Evolutionary conservation across 2,888 invertebrate species (phyloP).

Genomic region (Trissoscelio sp.): DNA sequence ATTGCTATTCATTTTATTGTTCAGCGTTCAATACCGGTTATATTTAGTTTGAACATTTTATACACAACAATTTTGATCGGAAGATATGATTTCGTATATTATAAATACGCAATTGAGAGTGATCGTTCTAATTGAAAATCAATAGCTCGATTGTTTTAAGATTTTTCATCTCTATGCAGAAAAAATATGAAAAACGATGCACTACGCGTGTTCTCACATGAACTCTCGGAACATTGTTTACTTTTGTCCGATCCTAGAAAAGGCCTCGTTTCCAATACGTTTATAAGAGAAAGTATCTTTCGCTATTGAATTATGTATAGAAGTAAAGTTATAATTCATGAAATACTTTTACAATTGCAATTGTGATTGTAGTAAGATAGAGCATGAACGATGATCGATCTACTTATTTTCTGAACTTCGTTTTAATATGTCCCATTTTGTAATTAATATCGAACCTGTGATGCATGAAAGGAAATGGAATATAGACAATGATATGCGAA

Average conservation of each 20-base stretch:
- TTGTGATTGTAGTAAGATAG: constrained; percentile 18
- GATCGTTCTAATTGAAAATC: constrained; percentile 50
- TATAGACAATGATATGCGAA: neutral
- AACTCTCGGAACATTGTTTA: constrained; percentile 26
- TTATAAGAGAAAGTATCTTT: constrained; percentile 64
- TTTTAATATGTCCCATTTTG: constrained; percentile 34
- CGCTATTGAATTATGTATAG: constrained; percentile 64
- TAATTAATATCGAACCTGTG: constrained; percentile 33
- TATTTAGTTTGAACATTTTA: neutral
- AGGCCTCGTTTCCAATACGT: constrained; percentile 55
- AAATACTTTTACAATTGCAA: constrained; percentile 17
- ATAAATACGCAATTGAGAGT: constrained; percentile 2
- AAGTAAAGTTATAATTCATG: constrained; percentile 43
- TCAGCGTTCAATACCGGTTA: neutral
- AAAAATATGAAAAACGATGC: constrained; percentile 31
- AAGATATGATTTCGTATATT: neutral
- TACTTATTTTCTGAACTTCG: constrained; percentile 31
- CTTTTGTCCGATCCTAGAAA: constrained; percentile 52
- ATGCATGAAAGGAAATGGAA: constrained; percentile 34
- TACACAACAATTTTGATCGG: neutral
- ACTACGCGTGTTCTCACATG: neutral
- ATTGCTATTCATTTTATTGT: constrained; percentile 5
- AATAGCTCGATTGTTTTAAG: constrained; percentile 46
- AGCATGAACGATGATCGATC: constrained; percentile 37
- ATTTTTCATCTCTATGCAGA: constrained; percentile 24